A percentile compares a stretch with the other conserved stretches of the same genome.
Conservation (phyloP, 2,888 invertebrate genomes). For the Ormyrus thymus region DNA sequence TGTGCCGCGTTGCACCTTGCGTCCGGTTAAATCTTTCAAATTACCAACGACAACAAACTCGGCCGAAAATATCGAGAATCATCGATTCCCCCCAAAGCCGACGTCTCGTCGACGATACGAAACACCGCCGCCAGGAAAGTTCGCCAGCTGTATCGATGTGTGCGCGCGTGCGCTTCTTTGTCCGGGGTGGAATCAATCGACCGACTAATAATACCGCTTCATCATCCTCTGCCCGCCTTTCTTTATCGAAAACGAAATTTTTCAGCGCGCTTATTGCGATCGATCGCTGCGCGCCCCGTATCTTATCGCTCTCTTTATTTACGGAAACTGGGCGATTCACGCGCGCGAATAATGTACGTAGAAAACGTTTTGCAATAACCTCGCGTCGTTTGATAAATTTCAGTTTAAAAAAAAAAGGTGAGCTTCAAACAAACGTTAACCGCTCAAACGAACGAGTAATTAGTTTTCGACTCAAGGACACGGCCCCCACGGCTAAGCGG, state of each 20-base stretch:
- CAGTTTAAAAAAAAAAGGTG: too few relatives aligned
- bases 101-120: background rate
- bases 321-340: too few relatives aligned
- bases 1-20: constrained; percentile 6
- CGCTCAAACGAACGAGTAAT: too few relatives aligned
- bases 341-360: too few relatives aligned
- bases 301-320: constrained; percentile 14
- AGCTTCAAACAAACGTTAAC: too few relatives aligned
- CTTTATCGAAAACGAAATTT: constrained; percentile 34
- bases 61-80: constrained; percentile 22
- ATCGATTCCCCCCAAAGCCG: background rate
- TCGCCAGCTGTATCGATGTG: constrained; percentile 23
- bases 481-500: background rate
- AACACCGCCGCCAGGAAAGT: background rate
- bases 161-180: constrained; percentile 24
- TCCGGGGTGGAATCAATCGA: constrained; percentile 35
- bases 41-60: constrained; percentile 20
- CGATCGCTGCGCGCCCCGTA: constrained; percentile 8
- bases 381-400: too few relatives aligned
- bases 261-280: constrained; percentile 31
- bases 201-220: constrained; percentile 39
- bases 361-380: too few relatives aligned
- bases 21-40: background rate
- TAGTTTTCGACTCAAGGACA: background rate
- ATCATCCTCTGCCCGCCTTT: constrained; percentile 28